A percentile compares a stretch with the other conserved stretches of the same genome.
Evolutionary conservation across 2,797 vertebrate genomes (phyloP).

Genomic region (Sebastes wilsoni): DNA sequence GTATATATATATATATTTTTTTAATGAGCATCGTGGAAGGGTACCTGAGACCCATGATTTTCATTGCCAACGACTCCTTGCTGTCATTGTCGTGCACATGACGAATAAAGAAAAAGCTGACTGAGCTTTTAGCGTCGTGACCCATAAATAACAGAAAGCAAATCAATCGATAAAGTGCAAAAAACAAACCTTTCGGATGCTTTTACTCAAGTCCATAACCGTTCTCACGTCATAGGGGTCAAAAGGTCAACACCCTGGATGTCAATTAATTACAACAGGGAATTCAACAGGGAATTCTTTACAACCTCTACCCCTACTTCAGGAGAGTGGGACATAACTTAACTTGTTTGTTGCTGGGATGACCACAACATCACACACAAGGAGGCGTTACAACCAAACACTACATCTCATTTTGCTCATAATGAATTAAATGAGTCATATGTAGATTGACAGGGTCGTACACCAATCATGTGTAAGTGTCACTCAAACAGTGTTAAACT

Average conservation of each 20-base stretch:
- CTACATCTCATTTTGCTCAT: neutral
- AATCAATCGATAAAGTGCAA: neutral
- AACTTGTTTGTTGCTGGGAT: neutral
- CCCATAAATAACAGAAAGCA: neutral
- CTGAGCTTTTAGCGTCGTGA: neutral
- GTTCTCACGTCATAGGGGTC: neutral
- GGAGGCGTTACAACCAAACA: neutral
- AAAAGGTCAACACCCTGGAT: neutral
- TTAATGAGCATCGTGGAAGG: no score
- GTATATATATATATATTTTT: no score
- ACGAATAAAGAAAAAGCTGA: no score
- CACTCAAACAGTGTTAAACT: neutral
- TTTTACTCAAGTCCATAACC: neutral
- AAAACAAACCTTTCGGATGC: neutral
- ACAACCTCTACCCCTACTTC: neutral
- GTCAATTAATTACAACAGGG: neutral
- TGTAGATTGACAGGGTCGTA: neutral
- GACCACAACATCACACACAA: neutral
- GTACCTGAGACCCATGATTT: no score
- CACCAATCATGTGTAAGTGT: neutral
- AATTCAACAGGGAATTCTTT: neutral
- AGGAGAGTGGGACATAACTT: neutral
- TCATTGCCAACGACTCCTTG: no score
- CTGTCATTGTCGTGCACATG: no score
- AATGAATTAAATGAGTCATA: neutral